phyloP scores from a whole-genome alignment of 2,113 vertebrate genomes.

The Misgurnus anguillicaudatus region DNA sequence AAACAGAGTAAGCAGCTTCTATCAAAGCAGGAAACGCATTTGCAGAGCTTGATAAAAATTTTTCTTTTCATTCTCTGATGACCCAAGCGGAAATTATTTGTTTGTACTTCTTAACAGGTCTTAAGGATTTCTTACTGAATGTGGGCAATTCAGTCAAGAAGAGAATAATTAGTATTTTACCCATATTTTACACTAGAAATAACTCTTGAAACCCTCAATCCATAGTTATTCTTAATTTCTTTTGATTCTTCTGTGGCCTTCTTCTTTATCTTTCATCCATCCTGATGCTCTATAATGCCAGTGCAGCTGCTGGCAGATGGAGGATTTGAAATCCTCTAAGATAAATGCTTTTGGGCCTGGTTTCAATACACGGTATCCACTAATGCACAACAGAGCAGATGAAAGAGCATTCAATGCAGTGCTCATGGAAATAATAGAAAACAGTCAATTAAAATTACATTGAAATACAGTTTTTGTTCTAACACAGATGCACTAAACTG shows the following conservation, averaged over 20 bases:
- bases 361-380: constrained; percentile 37
- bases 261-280: constrained; percentile 36
- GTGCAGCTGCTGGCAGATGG: constrained; percentile 23
- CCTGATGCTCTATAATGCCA: constrained; percentile 28
- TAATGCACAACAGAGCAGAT: constrained; percentile 15
- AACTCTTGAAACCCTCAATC: constrained; percentile 27
- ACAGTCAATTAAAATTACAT: background rate
- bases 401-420: background rate
- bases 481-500: constrained; percentile 21
- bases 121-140: constrained; percentile 53
- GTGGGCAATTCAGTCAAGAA: constrained; percentile 57
- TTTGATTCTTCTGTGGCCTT: background rate
- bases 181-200: constrained; percentile 42
- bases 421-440: background rate
- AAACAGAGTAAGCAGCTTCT: constrained; percentile 51
- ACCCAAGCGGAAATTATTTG: constrained; percentile 54
- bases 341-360: background rate
- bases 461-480: constrained; percentile 25
- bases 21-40: constrained; percentile 58
- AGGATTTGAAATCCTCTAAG: constrained; percentile 37
- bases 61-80: constrained; percentile 56
- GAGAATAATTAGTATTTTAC: constrained; percentile 55
- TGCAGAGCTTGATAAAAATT: constrained; percentile 58
- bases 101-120: constrained; percentile 59
- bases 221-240: background rate